Base-by-base conservation (phyloP, 2,113 vertebrate genomes). In the Apodemus speciosus region DNA sequence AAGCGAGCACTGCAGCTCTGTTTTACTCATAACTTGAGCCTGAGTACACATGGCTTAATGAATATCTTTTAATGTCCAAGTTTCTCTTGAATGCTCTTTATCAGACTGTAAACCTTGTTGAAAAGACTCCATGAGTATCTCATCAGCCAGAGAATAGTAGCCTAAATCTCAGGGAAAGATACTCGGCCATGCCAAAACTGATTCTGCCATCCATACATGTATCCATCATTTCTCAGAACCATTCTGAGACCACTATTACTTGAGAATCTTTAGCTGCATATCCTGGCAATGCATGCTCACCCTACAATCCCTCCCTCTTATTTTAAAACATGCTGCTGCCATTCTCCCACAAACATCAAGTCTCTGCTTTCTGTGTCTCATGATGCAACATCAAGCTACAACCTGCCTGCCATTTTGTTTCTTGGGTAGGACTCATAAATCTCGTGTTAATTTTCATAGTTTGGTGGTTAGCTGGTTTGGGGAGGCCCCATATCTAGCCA, bases 131-230 rank as follows among this genome's bases (percentile, higher is more conserved):
- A 56, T 2, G 13, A 68, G 18, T 83, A 9, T 35, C 11, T 38
- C 35, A 21, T 32, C 69, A 40, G 3, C 25, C 15, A 16, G 9
- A 27, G 38, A 46, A 32, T 18, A 56, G 3, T 9, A 51, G n/a
- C 6, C 0, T 4, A 32, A 46, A 4, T 25, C 32, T 16, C 8
- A 32, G 4, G 40, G 62, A 15, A 58, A 8, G 30, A 2, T 9
- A 30, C 40, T 60, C 0, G 3, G n/a, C 13, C 40, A 25, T 3
- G 2, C 1, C 3, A 32, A 68, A 25, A 32, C 1, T 38, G 11
- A 68, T 9, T 16, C 9, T 46, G 16, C 30, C 18, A 25, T 0
- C 43, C 18, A 13, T 14, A 60, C 0, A 21, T 9, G 13, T 9
- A 69, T 0, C 66, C 46, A 38, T 46, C 6, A 30, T 27, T 72